Base-by-base conservation (phyloP, 2,888 invertebrate genomes). In the Scaptomyza caliginosa region DNA sequence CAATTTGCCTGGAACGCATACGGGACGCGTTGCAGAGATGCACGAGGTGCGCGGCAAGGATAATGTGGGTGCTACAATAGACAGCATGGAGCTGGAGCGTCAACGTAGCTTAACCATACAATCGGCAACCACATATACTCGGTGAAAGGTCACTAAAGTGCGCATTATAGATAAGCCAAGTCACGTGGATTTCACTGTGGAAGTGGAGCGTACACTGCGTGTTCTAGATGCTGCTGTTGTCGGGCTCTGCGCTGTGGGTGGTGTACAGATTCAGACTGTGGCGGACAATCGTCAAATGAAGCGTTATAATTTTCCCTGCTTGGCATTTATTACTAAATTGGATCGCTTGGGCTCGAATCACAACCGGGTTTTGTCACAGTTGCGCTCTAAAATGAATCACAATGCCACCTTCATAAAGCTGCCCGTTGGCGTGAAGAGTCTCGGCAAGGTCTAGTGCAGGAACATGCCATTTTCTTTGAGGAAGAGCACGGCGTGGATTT, bases 51-150 rank as follows among this genome's bases (percentile, higher is more conserved):
- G 88, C 0, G 92, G 92, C 38, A 99, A 98, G 93, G 99, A 99
- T 91, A 97, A 98, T 92, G 97, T 99, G 0, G 99, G 99, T 3
- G 99, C 99, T 0, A 97, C 96, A 0, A 99, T 99, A 99, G 99
- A 99, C 90, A 99, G 99, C 11, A 99, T 99, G 99, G 99, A 99
- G 89, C 92, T 99, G 55, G 99, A 99, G 92, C 93, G 98, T 48
- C 99, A 99, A 90, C 93, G 99, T 87, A 99, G 99, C n/a, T 99
- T 99, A 70, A 99, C 99, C 1, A 99, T 99, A 77, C 99, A 99
- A 90, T 99, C 99, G 6, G 99, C 99, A 0, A 99, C 99, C 0
- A 99, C 99, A 0, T 99, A 99, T 89, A 97, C 99, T 0, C 92
- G 97, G 65, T 99, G 99, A 99, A 97, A 96, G 89, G 96, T 97